A percentile compares a stretch with the other conserved stretches of the same genome.
Conservation (phyloP, 1,140 invertebrate genomes). For the Bombus difficillimus region DNA sequence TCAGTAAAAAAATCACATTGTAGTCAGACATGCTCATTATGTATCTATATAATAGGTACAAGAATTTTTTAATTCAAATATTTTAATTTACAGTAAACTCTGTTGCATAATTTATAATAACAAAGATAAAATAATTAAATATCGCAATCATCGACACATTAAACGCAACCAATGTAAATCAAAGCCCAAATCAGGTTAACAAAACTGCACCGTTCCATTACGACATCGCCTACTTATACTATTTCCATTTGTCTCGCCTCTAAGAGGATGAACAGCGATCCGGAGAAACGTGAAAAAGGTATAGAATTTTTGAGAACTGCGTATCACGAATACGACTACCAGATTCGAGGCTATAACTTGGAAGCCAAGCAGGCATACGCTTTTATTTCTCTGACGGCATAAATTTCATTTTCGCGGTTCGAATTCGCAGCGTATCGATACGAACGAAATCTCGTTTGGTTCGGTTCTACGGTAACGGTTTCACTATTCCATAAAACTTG, state of each 20-base stretch:
- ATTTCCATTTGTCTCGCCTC: too few species aligned
- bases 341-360: not conserved
- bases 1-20: not conserved
- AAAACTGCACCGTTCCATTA: not conserved
- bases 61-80: not conserved
- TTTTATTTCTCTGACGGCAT: not conserved
- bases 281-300: not conserved
- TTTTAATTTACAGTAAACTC: too few species aligned
- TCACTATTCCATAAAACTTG: not conserved
- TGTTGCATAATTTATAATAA: not conserved
- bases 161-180: not conserved
- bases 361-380: not conserved
- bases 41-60: not conserved
- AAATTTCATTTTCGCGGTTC: not conserved
- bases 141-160: not conserved
- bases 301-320: not conserved
- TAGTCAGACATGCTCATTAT: not conserved
- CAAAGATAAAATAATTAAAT: not conserved
- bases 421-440: not conserved
- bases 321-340: not conserved
- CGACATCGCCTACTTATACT: not conserved
- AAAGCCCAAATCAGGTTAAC: not conserved
- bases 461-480: not conserved
- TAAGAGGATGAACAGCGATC: too few species aligned
- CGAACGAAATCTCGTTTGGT: not conserved